Evolutionary conservation across 2,797 vertebrate genomes (phyloP).

Genomic region (Lophius americanus): DNA sequence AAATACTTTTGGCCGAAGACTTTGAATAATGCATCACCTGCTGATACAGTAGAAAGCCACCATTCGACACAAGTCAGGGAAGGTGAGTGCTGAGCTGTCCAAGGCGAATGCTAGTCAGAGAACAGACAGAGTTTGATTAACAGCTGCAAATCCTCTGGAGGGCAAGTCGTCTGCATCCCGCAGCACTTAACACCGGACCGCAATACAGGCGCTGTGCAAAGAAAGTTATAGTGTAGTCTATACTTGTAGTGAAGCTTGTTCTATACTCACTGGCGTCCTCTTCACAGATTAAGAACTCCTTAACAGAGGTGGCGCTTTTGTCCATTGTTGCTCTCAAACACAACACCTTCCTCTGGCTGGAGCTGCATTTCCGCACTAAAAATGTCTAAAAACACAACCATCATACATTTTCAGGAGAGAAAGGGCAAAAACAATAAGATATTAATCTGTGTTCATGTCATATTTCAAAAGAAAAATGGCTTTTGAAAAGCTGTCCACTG

Average conservation of each 20-base stretch:
- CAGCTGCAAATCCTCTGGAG: slow-evolving; percentile 31
- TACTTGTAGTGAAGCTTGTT: slow-evolving; percentile 13
- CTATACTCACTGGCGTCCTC: slow-evolving; percentile 85
- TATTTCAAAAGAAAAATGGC: not conserved
- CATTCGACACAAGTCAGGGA: slow-evolving; percentile 89
- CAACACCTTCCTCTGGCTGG: slow-evolving; percentile 86
- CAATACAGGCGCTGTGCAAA: too few relatives aligned
- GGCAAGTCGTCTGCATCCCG: slow-evolving; percentile 6
- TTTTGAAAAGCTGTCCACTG: too few relatives aligned
- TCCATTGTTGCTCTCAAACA: slow-evolving; percentile 84
- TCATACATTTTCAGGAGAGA: not conserved
- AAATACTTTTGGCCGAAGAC: not conserved
- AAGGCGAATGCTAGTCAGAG: slow-evolving; percentile 82
- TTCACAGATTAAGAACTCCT: slow-evolving; percentile 87
- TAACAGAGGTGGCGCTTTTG: slow-evolving; percentile 81
- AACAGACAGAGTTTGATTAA: slow-evolving; percentile 51
- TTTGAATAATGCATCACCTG: slow-evolving; percentile 72
- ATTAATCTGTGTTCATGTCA: too few relatives aligned
- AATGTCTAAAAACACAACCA: slow-evolving; percentile 81
- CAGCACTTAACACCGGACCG: not conserved
- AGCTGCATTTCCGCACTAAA: slow-evolving; percentile 88
- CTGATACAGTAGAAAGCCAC: slow-evolving; percentile 89
- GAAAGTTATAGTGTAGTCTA: not conserved
- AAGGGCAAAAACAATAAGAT: not conserved
- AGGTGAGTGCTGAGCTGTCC: slow-evolving; percentile 86